Evolutionary conservation across 2,113 vertebrate species (phyloP).

Genomic region (Sinocyclocheilus anshuiensis): DNA sequence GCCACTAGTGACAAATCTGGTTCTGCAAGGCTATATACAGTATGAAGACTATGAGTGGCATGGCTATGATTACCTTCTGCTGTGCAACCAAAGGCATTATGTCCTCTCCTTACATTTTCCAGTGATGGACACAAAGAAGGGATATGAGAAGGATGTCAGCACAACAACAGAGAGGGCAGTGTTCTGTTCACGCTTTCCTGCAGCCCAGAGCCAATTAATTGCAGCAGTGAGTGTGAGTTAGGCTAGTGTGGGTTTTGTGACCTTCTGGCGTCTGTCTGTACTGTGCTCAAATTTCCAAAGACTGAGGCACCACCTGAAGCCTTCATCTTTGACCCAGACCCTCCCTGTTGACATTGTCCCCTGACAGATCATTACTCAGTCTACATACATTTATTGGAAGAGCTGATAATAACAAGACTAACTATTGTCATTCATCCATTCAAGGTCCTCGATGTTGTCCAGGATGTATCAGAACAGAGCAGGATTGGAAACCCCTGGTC

Average conservation of each 20-base stretch:
- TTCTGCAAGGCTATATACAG: neutral
- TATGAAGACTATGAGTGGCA: neutral
- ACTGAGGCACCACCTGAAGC: neutral
- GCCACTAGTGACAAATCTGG: neutral
- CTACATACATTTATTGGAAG: conserved; percentile 15
- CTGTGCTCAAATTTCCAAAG: conserved; percentile 23
- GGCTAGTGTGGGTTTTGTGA: conserved; percentile 36
- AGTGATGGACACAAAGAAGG: conserved; percentile 13
- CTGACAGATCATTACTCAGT: conserved; percentile 34
- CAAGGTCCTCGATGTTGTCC: neutral
- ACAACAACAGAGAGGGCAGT: neutral
- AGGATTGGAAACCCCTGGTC: no score
- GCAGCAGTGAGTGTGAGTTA: conserved; percentile 29
- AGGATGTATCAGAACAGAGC: neutral
- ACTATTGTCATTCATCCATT: neutral
- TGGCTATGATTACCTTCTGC: conserved; percentile 23
- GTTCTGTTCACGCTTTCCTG: conserved; percentile 12
- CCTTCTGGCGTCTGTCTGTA: conserved; percentile 42
- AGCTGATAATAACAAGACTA: neutral
- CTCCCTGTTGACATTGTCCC: conserved; percentile 29
- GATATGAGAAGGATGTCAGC: conserved; percentile 41
- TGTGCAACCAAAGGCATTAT: neutral
- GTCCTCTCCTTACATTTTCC: conserved; percentile 3
- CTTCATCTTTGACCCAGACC: conserved; percentile 15
- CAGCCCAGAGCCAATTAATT: conserved; percentile 44